Evolutionary conservation across 2,888 invertebrate genomes (phyloP).

Genomic region (Hirtodrosophila alboralis): DNA sequence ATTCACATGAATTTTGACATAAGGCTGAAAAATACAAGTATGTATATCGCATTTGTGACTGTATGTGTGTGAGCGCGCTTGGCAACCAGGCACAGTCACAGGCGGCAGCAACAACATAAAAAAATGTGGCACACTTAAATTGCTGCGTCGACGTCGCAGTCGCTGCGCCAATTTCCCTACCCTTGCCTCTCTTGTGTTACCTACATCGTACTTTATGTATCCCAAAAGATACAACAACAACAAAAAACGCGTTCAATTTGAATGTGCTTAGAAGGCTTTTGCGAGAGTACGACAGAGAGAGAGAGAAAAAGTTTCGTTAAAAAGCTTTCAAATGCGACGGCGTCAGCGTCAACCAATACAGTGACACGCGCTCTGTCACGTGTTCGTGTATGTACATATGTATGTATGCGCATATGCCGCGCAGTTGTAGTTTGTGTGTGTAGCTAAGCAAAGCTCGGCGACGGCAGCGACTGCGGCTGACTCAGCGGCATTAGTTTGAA

Average conservation of each 20-base stretch:
- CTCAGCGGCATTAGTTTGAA: constrained; percentile 73
- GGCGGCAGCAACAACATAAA: constrained; percentile 43
- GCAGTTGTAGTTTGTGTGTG: constrained; percentile 47
- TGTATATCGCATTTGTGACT: constrained; percentile 37
- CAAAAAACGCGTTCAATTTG: constrained; percentile 61
- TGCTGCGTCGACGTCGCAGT: constrained; percentile 57
- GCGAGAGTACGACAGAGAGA: constrained; percentile 9
- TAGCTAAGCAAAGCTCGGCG: constrained; percentile 45
- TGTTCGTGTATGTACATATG: constrained; percentile 38
- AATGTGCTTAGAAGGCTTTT: constrained; percentile 61
- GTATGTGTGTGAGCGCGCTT: constrained; percentile 53
- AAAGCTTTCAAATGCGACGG: constrained; percentile 56
- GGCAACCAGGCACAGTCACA: constrained; percentile 58
- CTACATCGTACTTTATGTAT: constrained; percentile 30
- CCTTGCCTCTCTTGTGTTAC: constrained; percentile 16
- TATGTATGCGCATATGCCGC: not conserved
- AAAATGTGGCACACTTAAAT: constrained; percentile 76
- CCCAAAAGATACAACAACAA: constrained; percentile 66
- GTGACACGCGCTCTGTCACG: constrained; percentile 54
- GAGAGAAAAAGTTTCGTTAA: constrained; percentile 62
- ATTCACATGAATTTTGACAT: constrained; percentile 73
- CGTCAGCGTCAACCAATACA: constrained; percentile 24
- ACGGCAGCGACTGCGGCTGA: constrained; percentile 53
- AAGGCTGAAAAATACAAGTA: constrained; percentile 49
- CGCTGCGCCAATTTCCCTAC: constrained; percentile 64